Percentiles rank a stretch among this genome's conserved stretches.
Conservation (phyloP, 2,113 vertebrate genomes). For the Arizona elegans region DNA sequence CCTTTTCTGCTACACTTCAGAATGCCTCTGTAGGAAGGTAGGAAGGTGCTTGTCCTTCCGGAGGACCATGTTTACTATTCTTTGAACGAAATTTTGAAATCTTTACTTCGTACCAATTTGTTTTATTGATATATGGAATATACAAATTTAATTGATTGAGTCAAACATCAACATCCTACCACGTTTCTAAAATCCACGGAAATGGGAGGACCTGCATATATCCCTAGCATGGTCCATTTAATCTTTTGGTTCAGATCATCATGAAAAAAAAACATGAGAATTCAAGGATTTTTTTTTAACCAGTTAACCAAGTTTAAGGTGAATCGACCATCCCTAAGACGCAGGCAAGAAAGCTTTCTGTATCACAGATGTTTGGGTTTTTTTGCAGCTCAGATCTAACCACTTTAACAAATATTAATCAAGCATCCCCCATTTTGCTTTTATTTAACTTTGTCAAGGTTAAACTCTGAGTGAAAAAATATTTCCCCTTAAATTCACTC, state of each 20-base stretch:
- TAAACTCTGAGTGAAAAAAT: neutral
- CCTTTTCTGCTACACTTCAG: neutral
- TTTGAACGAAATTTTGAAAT: neutral
- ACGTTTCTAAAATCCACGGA: neutral
- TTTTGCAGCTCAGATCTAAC: neutral
- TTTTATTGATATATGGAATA: neutral
- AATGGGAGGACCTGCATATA: neutral
- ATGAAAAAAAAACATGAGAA: neutral
- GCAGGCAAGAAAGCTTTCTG: neutral
- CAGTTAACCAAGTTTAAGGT: neutral
- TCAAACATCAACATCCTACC: neutral
- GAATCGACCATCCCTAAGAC: neutral
- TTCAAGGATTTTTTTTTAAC: neutral
- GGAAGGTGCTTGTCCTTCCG: neutral
- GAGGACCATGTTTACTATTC: neutral
- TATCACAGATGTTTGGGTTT: neutral
- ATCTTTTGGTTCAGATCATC: neutral
- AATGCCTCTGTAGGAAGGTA: neutral
- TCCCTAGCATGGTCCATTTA: neutral
- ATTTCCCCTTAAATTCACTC: neutral
- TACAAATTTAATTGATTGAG: neutral
- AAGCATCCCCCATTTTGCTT: too few species aligned
- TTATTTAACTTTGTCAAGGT: neutral
- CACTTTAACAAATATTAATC: neutral
- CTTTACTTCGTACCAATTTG: neutral